Percentiles rank a stretch among this genome's conserved stretches.
These are phyloP conservation scores for Neotragus moschatus DNA, from an alignment of 2,113 vertebrate species.

Conservation along the genomic window DNA sequence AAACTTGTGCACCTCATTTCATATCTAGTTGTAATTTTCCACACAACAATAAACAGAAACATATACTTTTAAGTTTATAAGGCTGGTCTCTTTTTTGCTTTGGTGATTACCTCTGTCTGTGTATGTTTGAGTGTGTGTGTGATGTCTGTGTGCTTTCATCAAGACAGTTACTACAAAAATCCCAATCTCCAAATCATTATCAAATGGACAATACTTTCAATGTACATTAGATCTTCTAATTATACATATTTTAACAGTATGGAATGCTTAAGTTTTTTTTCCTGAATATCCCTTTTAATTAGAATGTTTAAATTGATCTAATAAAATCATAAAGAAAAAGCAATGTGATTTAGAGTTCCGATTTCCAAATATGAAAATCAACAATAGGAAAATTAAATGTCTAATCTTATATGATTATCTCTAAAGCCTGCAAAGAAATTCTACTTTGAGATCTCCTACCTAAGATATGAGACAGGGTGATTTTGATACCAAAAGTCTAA, in stretches of 20 bases:
- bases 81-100: conserved; percentile 19
- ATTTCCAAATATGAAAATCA: conserved; percentile 57
- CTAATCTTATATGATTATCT: neutral
- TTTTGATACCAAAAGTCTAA: conserved; percentile 62
- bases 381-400: conserved; percentile 26
- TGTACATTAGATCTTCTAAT: conserved; percentile 38
- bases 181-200: conserved; percentile 28
- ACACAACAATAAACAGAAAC: conserved; percentile 66
- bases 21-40: conserved; percentile 75
- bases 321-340: conserved; percentile 40
- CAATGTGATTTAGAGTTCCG: conserved; percentile 18
- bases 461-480: conserved; percentile 27
- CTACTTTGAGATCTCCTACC: neutral
- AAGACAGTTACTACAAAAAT: conserved; percentile 47
- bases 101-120: neutral
- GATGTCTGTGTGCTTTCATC: conserved; percentile 49
- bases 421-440: conserved; percentile 37
- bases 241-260: conserved; percentile 1
- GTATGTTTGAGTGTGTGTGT: neutral
- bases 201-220: conserved; percentile 27
- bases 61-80: conserved; percentile 59
- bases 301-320: conserved; percentile 34
- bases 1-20: conserved; percentile 73
- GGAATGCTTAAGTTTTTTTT: conserved; percentile 34
- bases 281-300: conserved; percentile 41